Evolutionary conservation across 2,888 invertebrate species (phyloP).

Genomic region (Zaprionus obscuricornis): DNA sequence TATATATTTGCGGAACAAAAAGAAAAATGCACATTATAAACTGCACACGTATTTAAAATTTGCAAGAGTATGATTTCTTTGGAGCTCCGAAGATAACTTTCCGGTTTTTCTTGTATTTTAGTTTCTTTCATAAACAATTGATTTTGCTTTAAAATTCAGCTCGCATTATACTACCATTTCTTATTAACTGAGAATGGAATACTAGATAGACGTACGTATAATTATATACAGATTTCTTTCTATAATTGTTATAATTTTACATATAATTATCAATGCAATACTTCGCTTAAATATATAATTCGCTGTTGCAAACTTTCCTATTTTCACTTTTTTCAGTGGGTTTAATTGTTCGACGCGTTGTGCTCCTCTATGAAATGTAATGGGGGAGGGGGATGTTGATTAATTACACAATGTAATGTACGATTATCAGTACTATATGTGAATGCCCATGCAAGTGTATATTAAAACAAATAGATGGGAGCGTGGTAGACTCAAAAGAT

Average conservation of each 20-base stretch:
- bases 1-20: too few relatives aligned
- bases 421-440: constrained; percentile 38
- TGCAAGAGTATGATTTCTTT: too few relatives aligned
- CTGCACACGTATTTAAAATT: too few relatives aligned
- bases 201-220: constrained; percentile 45
- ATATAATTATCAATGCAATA: constrained; percentile 47
- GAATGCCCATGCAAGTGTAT: constrained; percentile 17
- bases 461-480: too few relatives aligned
- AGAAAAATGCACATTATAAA: too few relatives aligned
- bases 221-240: constrained; percentile 61
- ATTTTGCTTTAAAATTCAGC: constrained; percentile 63
- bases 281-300: constrained; percentile 48
- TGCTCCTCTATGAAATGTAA: constrained; percentile 26
- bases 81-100: too few relatives aligned
- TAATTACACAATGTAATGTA: constrained; percentile 45
- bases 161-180: constrained; percentile 54
- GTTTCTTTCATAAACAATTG: constrained; percentile 2
- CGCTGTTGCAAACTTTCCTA: constrained; percentile 46
- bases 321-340: constrained; percentile 74
- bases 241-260: constrained; percentile 47
- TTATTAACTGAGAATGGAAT: constrained; percentile 42
- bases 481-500: too few relatives aligned
- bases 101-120: constrained; percentile 2
- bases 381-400: constrained; percentile 38
- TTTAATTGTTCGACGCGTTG: constrained; percentile 70